Evolutionary conservation across 2,888 invertebrate genomes (phyloP), one percentile per base, ranked within the genome.

Genomic region (Phengaris alcon): DNA sequence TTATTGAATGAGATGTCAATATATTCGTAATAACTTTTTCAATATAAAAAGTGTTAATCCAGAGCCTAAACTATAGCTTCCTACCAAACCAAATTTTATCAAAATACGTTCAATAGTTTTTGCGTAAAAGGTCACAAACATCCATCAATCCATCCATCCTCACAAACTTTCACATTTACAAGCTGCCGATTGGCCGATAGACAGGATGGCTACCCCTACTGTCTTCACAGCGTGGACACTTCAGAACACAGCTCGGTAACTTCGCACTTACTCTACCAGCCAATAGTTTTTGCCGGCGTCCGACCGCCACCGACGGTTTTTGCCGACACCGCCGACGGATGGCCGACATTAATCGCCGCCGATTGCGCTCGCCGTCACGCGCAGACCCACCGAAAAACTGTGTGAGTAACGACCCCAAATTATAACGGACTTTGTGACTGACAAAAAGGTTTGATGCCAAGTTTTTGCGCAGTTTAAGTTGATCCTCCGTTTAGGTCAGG

Each of bases 331-430:
- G 64, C 64, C 35, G 64, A 64, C 64, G 64, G 35, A 64, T 64
- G 12, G 64, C 64, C 64, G 64, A 64, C 64, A 64, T 64, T 64
- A 64, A 64, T 64, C 69, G 48, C 69, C 48, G 69, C 48, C 68
- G 69, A 64, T 64, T 35, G 64, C 52, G 15, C 69, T 69, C 69
- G 46, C 69, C 48, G 69, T 69, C 69, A 48, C 69, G n/a, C 69
- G 46, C 69, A 48, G 22, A 48, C 46, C 69, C 46, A 12, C 35
- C 6, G 64, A 64, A 64, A 64, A 64, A 64, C 64, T 64, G 64
- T 64, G 13, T 64, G 64, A 64, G 35, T 64, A 35, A 64, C 64
- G 64, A 64, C 35, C 35, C 35, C 35, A 10, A 64, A 64, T 64
- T 44, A 64, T 64, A 64, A 35, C 64, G 35, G 64, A 64, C 64